Evolutionary conservation across 2,113 vertebrate species (phyloP), one percentile per base, ranked within the genome.

Genomic region (Acrocephalus kingi): DNA sequence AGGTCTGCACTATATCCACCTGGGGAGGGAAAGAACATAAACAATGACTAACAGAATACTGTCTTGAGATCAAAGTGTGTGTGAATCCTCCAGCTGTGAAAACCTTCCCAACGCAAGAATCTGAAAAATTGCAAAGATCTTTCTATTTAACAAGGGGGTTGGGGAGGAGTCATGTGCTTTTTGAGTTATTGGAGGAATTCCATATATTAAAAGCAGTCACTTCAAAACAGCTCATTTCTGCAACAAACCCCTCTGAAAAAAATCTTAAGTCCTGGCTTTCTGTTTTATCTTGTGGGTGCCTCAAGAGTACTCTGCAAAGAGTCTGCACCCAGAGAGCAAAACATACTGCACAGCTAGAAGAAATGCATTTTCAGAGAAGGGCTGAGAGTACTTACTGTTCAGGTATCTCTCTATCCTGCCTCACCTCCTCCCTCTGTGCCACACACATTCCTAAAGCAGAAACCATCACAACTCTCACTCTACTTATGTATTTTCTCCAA

Each of bases 1-100:
- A 99, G 98, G 99, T 99, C 97, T 99, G 99, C 97, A 99, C 98
- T 94, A 99, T 99, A 97, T 99, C 99, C 96, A 99, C 99, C 99
- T 99, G 95, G 22, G 4, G 16, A 83, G 37, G 31, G 23, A 77
- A 66, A 45, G 6, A 33, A 66, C 23, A 71, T 6, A 90, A 92
- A 92, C 48, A 78, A 8, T 77, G 48, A 88, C 22, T 82, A 87
- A 91, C 12, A 77, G n/a, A 67, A 59, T 23, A 63, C 21, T 46
- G 14, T 19, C 25, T 52, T 77, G 54, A 33, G 46, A 88, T 45
- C 56, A 15, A 86, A 64, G 56, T 7, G 25, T 39, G 11, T 78
- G 80, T 21, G 76, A 94, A 90, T 62, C 46, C 25, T 39, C 61
- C 93, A 92, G 73, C 87, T 77, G 88, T 24, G 76, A 84, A 90